Evolutionary conservation across 2,888 invertebrate genomes (phyloP).

Genomic region (Pollenia labialis): DNA sequence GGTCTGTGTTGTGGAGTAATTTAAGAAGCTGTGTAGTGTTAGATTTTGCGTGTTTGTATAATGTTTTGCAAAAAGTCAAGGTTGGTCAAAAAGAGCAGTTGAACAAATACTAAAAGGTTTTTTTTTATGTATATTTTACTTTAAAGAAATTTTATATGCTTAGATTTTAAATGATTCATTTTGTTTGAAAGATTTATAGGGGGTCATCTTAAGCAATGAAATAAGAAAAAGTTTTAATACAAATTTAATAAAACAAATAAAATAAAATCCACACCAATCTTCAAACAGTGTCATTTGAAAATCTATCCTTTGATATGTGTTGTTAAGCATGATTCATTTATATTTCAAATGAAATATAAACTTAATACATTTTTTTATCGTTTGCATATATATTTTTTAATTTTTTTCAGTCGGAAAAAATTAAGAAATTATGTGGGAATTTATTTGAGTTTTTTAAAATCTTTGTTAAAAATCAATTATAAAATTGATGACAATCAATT

Average conservation of each 20-base stretch:
- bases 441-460: not conserved
- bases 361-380: conserved; percentile 49
- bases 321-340: conserved; percentile 65
- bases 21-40: conserved; percentile 72
- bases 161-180: conserved; percentile 65
- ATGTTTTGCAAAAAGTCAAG: conserved; percentile 69
- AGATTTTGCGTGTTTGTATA: conserved; percentile 68
- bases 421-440: conserved; percentile 50
- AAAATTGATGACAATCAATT: conserved; percentile 67
- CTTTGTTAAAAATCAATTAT: conserved; percentile 58
- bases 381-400: not conserved
- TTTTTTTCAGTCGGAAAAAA: not conserved
- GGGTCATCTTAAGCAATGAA: conserved; percentile 52
- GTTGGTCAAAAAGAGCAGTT: conserved; percentile 66
- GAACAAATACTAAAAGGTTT: conserved; percentile 68
- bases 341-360: conserved; percentile 57
- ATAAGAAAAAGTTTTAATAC: not conserved
- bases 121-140: not conserved
- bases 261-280: conserved; percentile 10
- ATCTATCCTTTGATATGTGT: conserved; percentile 33
- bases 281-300: conserved; percentile 64
- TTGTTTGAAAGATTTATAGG: conserved; percentile 69
- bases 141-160: conserved; percentile 49
- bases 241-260: conserved; percentile 52
- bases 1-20: conserved; percentile 47